These are phyloP conservation scores for Oreocharis arfaki DNA, from an alignment of 2,113 vertebrate genomes.

Conservation along the genomic window DNA sequence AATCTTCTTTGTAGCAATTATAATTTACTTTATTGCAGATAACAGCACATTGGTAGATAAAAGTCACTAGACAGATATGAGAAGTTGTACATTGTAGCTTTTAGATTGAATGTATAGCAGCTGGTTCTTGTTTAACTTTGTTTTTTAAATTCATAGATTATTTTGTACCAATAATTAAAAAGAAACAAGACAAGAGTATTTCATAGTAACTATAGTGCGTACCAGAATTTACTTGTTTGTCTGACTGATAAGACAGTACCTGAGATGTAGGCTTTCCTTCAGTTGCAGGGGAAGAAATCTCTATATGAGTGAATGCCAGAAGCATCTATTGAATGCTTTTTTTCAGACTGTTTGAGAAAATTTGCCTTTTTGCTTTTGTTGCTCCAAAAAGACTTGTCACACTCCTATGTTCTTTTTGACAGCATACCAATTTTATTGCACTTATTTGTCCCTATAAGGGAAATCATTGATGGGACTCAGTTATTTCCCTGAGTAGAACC, in stretches of 20 bases:
- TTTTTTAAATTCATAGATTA: neutral
- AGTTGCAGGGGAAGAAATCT: neutral
- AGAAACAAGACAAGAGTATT: neutral
- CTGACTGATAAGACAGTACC: neutral
- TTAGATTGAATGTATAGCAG: neutral
- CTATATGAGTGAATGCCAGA: neutral
- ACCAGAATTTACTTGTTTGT: constrained; percentile 3
- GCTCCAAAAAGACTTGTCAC: neutral
- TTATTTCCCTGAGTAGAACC: neutral
- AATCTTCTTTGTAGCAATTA: constrained; percentile 65
- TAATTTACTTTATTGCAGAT: constrained; percentile 67
- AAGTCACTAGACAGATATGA: constrained; percentile 24
- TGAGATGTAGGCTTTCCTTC: neutral
- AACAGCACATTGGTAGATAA: constrained; percentile 58
- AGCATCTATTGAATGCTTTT: neutral
- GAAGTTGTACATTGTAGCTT: neutral
- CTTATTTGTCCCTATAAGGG: neutral
- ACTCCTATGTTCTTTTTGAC: neutral
- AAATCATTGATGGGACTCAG: neutral
- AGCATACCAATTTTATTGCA: neutral
- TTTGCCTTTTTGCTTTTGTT: neutral
- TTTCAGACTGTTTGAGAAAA: neutral
- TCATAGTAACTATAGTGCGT: neutral
- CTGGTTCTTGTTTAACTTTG: neutral
- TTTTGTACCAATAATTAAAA: neutral